Evolutionary conservation across 2,888 invertebrate species (phyloP), one percentile per base, ranked within the genome.

Genomic region (Hirtodrosophila alboralis): DNA sequence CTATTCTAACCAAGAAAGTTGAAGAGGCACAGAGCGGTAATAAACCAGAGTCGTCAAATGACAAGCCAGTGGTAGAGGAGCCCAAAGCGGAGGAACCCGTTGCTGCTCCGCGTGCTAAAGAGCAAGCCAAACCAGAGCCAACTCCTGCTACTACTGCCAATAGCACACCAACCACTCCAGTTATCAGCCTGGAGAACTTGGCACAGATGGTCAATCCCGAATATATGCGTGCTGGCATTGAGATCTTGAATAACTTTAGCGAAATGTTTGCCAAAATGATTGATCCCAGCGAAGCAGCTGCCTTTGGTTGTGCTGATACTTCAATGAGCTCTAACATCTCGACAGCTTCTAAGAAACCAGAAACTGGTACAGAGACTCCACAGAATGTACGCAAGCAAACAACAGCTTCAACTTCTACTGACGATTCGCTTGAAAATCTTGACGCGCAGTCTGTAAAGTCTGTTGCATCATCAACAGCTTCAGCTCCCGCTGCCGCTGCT

Each of bases 221-320:
- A 7, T 89, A 86, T 43, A 85, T 90, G 84, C 87, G 86, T 16
- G 88, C 89, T 8, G 90, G 90, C 18, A 88, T 90, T 44, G 86
- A 90, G 51, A 88, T 90, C 40, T 69, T 90, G 12, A 90, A 87
- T 38, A 90, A 90, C 54, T 90, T 90, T 27, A 89, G 88, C 41
- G 88, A 90, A 69, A 89, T 90, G 88, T 89, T 90, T 45, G 86
- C 88, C 28, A 90, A 90, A 71, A 87, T 90, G 66, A 73, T 90
- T 14, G 90, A 89, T 66, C 90, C 90, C 2, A 64, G 73, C 36
- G 88, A 86, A 18, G 48, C 52, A 21, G 73, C 67, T 33, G 48
- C 73, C 7, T 66, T 68, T 30, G 68, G 73, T 1, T 53, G 37
- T 30, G 43, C 56, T 6, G 75, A 65, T 5, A 54, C 43, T 0